Evolutionary conservation across 2,797 vertebrate species (phyloP).

Genomic region (Enteromius fasciolatus): DNA sequence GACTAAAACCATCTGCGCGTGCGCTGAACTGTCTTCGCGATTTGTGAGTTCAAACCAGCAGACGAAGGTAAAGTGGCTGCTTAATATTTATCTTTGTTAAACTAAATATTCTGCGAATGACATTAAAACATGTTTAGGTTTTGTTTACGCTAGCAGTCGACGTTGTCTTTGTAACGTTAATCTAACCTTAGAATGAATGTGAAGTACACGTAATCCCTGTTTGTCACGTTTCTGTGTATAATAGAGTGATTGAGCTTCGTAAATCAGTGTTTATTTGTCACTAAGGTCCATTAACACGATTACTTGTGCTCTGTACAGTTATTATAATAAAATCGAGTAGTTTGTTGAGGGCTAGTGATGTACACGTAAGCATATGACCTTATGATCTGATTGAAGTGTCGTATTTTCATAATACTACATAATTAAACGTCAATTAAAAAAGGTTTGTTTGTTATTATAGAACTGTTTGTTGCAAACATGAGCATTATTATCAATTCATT

Average conservation of each 20-base stretch:
- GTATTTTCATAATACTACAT: no score
- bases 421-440: no score
- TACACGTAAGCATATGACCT: slow-evolving; percentile 29
- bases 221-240: not conserved
- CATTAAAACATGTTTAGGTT: not conserved
- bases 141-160: not conserved
- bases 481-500: not conserved
- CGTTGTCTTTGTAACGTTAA: not conserved
- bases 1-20: slow-evolving; percentile 39
- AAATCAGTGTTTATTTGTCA: not conserved
- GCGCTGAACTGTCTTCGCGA: not conserved
- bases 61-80: not conserved
- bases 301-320: not conserved
- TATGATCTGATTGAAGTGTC: not conserved
- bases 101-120: not conserved
- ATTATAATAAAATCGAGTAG: not conserved
- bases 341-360: not conserved
- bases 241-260: not conserved
- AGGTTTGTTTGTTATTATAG: not conserved
- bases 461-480: not conserved
- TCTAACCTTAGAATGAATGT: not conserved
- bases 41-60: not conserved
- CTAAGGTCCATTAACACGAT: not conserved
- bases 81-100: not conserved
- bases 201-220: slow-evolving; percentile 47